A percentile compares a stretch with the other conserved stretches of the same genome.
phyloP scores from a whole-genome alignment of 2,797 vertebrate species.

The Cossypha niveicapilla region DNA sequence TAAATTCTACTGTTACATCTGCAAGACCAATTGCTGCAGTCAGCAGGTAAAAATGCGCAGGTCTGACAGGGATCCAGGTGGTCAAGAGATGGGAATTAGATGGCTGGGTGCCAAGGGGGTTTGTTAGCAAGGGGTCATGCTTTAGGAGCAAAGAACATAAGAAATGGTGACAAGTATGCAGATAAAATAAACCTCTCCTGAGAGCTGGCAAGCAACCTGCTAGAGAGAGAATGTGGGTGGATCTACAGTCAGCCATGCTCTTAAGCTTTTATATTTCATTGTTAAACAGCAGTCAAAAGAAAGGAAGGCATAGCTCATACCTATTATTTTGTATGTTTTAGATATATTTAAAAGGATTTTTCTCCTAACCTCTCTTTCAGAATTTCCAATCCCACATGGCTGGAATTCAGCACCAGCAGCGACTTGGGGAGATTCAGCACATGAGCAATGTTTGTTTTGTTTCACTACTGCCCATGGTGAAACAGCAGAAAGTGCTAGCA shows the following conservation, averaged over 20 bases:
- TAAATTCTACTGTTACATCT: constrained; percentile 95
- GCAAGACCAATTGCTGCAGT: constrained; percentile 89
- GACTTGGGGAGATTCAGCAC: constrained; percentile 92
- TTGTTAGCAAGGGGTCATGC: neutral
- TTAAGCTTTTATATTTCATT: constrained; percentile 43
- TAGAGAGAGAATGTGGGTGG: constrained; percentile 22
- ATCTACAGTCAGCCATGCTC: constrained; percentile 34
- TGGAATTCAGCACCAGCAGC: constrained; percentile 89
- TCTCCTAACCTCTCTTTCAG: constrained; percentile 64
- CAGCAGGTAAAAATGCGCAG: constrained; percentile 81
- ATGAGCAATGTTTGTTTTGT: constrained; percentile 91
- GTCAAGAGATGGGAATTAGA: neutral
- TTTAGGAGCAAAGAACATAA: neutral
- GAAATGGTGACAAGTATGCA: neutral
- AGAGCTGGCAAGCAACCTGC: constrained; percentile 14
- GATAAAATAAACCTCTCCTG: constrained; percentile 20
- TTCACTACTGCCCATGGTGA: constrained; percentile 87
- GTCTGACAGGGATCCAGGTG: neutral
- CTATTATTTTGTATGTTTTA: constrained; percentile 21
- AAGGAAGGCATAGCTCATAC: constrained; percentile 7
- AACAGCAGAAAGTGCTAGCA: constrained; percentile 79
- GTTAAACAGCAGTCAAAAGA: constrained; percentile 23
- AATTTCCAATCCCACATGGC: constrained; percentile 94
- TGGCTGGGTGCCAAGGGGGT: neutral
- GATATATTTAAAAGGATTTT: neutral